A percentile compares a stretch with the other conserved stretches of the same genome.
Conservation (phyloP, 2,888 invertebrate genomes). For the Falcaria lacertinaria region DNA sequence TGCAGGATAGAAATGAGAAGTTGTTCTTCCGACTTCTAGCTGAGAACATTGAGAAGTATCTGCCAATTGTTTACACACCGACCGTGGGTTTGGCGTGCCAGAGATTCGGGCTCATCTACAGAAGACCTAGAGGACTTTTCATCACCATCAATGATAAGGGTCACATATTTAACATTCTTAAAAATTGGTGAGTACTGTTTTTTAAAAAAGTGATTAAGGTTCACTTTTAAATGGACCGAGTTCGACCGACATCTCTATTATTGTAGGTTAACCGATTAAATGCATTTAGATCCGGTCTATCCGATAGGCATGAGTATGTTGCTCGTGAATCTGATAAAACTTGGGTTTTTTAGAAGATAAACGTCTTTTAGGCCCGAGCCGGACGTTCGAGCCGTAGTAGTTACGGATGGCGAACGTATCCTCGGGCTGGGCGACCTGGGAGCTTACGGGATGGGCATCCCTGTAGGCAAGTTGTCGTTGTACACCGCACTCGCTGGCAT, state of each 20-base stretch:
- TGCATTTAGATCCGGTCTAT: no score
- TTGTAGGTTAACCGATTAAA: no score
- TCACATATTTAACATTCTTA: slow-evolving; percentile 93
- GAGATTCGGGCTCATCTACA: slow-evolving; percentile 96
- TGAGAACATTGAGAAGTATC: slow-evolving; percentile 95
- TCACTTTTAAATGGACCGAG: no score
- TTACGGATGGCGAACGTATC: slow-evolving; percentile 98
- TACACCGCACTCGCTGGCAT: slow-evolving; percentile 99
- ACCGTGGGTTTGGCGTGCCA: slow-evolving; percentile 98
- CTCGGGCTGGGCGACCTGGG: slow-evolving; percentile 98
- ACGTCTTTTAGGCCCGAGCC: slow-evolving; percentile 85
- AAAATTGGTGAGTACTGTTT: slow-evolving; percentile 87
- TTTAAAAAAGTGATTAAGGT: no score
- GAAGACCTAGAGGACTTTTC: slow-evolving; percentile 96
- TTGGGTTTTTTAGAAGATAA: slow-evolving; percentile 3
- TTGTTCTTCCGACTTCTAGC: slow-evolving; percentile 95
- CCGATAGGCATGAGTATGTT: no score
- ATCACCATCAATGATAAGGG: slow-evolving; percentile 97
- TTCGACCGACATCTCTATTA: no score
- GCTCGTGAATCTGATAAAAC: no score
- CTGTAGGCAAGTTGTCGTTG: slow-evolving; percentile 96
- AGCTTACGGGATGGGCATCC: slow-evolving; percentile 98
- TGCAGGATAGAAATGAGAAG: slow-evolving; percentile 96
- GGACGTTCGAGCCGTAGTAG: slow-evolving; percentile 91
- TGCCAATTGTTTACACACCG: slow-evolving; percentile 99